Evolutionary conservation across 2,113 vertebrate species (phyloP).

Genomic region (Butorides virescens): DNA sequence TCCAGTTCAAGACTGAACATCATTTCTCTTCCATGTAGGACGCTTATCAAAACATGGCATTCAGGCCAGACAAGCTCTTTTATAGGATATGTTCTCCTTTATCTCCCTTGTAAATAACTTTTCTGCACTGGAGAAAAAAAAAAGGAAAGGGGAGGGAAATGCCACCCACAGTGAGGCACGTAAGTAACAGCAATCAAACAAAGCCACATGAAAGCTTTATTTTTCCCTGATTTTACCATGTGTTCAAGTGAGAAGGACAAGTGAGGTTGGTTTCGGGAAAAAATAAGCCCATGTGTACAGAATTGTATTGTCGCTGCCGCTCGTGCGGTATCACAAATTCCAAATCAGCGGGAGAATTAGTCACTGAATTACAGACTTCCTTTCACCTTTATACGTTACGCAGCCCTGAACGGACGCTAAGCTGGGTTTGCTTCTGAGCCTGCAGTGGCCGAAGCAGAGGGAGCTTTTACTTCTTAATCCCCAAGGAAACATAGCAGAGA

Average conservation of each 20-base stretch:
- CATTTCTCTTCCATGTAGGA: background rate
- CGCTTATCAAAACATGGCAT: background rate
- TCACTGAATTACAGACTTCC: background rate
- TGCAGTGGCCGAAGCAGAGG: background rate
- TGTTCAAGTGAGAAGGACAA: background rate
- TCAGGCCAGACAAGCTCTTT: background rate
- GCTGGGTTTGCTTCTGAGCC: background rate
- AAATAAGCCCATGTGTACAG: fast-evolving
- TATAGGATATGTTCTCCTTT: background rate
- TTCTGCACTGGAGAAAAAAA: background rate
- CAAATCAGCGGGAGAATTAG: background rate
- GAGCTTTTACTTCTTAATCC: background rate
- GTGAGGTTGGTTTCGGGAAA: background rate
- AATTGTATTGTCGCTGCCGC: background rate
- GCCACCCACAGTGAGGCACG: background rate
- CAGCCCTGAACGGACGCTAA: background rate
- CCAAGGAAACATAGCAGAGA: background rate
- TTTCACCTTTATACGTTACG: background rate
- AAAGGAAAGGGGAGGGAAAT: background rate
- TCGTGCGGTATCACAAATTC: background rate
- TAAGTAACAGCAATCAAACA: background rate
- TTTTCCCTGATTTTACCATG: background rate
- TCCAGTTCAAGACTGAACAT: background rate
- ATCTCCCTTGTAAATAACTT: background rate
- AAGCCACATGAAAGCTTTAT: fast-evolving